Base-by-base conservation (phyloP, 1,140 invertebrate genomes). In the Varroa destructor region DNA sequence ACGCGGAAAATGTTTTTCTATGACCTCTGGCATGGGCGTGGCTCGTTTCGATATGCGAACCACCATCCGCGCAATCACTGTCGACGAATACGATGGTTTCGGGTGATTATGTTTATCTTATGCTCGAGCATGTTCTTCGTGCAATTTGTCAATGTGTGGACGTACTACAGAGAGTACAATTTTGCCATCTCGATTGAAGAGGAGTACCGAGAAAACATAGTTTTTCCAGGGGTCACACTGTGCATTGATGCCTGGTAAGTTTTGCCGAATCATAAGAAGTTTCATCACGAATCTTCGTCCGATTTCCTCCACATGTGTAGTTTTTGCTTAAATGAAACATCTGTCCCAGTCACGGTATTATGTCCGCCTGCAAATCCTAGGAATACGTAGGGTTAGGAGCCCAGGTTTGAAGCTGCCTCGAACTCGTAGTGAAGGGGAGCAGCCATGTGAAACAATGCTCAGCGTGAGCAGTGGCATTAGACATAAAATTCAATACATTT, bases 131-230 rank as follows among this genome's bases (percentile, higher is more conserved):
- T 67, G 61, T 67, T 14, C 46, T 40, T 67, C 14, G 40, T 67
- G 14, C 61, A 67, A 8, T 67, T 14, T 37, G 40, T 40, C 12
- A 40, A 40, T 37, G 40, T 67, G 40, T 67, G 46, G 12, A 67
- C 3, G 10, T 37, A 67, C 8, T 67, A 67, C 37, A 67, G 40
- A 10, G 61, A 67, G 2, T 67, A 36, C 61, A 67, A 67, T 37
- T 67, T 67, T 8, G 61, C 61, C 12, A 67, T 67, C 37, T 67
- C 61, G 61, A 46, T 67, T 37, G 61, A 67, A 46, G 61, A 67
- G 46, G 61, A 67, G 61, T 67, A 67, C 36, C 61, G 61, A 46
- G 61, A 67, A 37, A 67, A 67, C 46, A 67, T 67, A 12, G 37
- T 67, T 67, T 67, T 67, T 8, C 61, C 61, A 14, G 61, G 61